Base-by-base conservation (phyloP, 2,113 vertebrate genomes). In the Hipposideros armiger region DNA sequence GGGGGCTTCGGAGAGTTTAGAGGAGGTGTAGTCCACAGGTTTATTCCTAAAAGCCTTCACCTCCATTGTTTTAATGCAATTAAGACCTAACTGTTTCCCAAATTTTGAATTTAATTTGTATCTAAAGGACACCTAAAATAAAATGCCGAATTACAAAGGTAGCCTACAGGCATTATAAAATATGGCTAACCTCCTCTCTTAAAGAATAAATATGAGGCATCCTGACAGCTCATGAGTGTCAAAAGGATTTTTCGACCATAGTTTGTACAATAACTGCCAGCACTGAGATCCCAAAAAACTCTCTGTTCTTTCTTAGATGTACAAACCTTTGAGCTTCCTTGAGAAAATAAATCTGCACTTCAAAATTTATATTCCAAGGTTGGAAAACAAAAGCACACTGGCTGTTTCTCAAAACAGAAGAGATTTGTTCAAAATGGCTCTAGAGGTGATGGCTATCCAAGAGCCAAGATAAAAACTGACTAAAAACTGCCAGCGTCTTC, bases 311-410 rank as follows among this genome's bases (percentile, higher is more conserved):
- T 88, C 73, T 81, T 30, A 64, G 28, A 64, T 36, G 28, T 64
- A 24, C 19, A 89, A 66, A 52, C 47, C 70, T 94, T 92, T 11
- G 3, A 82, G 52, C n/a, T 64, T 84, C 64, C 60, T 52, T 45
- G 17, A 94, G 83, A 91, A 93, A 85, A 91, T 62, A 76, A 92
- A 76, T 64, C 17, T 95, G 52, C 2, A 54, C 58, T 80, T 85
- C 66, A 40, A 30, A 56, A 78, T 87, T 78, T 67, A 30, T 69
- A 60, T 56, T 56, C 64, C 66, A 62, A 84, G 64, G 42, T 42
- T 91, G 66, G 42, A 88, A 69, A 93, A 73, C 77, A 80, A 87
- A 93, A 70, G 36, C 42, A 14, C 1, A 7, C 30, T 88, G 1
- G 7, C 56, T 74, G 1, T 78, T 84, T 40, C 76, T 73, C 60